Base-by-base conservation (phyloP, 2,113 vertebrate genomes). In the Rhinopithecus roxellana region DNA sequence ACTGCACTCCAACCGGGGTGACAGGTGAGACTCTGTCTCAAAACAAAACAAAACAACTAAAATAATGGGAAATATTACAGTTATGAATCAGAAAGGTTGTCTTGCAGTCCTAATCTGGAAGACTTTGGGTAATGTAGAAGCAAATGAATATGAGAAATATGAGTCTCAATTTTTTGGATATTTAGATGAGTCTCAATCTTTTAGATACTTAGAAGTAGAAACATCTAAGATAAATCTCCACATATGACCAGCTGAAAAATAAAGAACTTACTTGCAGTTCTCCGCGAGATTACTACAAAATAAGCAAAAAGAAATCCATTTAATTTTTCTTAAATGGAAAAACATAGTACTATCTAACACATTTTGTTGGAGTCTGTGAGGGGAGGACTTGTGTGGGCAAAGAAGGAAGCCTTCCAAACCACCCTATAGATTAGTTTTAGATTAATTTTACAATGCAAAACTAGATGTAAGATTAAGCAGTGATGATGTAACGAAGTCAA, bases 281-380 rank as follows among this genome's bases (percentile, higher is more conserved):
- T 98, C 82, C 96, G 92, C 13, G 95, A 94, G 77, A 96, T 64
- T 72, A 80, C 96, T 97, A 61, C 69, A 95, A 72, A 79, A 61
- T 50, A 90, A 87, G 30, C 45, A 45, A 79, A 97, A 72, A 92
- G 45, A 96, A 93, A 93, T 80, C 2, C 32, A 89, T 89, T 79
- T 81, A 70, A 61, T 81, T 96, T 95, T 97, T 87, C 32, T 88
- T 22, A 96, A 72, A 12, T 30, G 64, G 32, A 75, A 77, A 43
- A 55, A 7, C 32, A 78, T 10, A 75, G 32, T 88, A 57, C 52
- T 89, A 38, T 59, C 3, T 75, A 90, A 61, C 81, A 43, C 38
- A 78, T 81, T 74, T 70, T 55, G 13, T 25, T 74, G 57, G 16
- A 48, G 6, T 85, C n/a, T 93, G 2, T 85, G 59, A 93, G 20